Percentiles rank a stretch among this genome's conserved stretches.
Evolutionary conservation across 2,797 vertebrate genomes (phyloP).

Genomic region (Hyperoplus immaculatus): DNA sequence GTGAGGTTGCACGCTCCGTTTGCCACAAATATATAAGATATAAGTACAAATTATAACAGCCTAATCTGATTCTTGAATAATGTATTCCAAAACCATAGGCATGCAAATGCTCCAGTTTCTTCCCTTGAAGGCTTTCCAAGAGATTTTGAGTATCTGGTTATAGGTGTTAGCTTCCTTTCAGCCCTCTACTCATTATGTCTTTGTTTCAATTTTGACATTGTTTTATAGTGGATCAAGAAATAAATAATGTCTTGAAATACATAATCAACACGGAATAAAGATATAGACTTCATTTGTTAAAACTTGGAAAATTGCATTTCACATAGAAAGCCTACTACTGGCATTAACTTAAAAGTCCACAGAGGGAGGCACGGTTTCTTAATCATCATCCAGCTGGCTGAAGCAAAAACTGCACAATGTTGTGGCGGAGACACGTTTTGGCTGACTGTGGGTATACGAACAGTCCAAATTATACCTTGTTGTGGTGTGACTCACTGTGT

Average conservation of each 20-base stretch:
- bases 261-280: conserved; percentile 8
- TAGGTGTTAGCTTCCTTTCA: too few species aligned
- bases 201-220: conserved; percentile 8
- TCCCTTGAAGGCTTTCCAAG: too few species aligned
- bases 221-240: conserved; percentile 12
- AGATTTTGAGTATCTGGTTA: too few species aligned
- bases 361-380: neutral
- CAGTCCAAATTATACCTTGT: conserved; percentile 1
- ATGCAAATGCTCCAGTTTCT: too few species aligned
- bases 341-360: neutral
- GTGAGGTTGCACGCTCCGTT: neutral
- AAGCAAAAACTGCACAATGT: neutral
- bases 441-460: neutral
- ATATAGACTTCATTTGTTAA: neutral
- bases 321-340: neutral
- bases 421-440: neutral
- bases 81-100: too few species aligned
- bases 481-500: neutral
- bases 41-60: too few species aligned
- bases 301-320: neutral
- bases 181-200: neutral
- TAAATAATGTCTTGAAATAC: neutral
- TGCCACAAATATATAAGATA: conserved; percentile 11
- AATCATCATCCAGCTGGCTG: neutral
- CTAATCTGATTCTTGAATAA: too few species aligned